These are phyloP conservation scores for Tragopan temminckii DNA, from an alignment of 2,797 vertebrate genomes.

Conservation along the genomic window DNA sequence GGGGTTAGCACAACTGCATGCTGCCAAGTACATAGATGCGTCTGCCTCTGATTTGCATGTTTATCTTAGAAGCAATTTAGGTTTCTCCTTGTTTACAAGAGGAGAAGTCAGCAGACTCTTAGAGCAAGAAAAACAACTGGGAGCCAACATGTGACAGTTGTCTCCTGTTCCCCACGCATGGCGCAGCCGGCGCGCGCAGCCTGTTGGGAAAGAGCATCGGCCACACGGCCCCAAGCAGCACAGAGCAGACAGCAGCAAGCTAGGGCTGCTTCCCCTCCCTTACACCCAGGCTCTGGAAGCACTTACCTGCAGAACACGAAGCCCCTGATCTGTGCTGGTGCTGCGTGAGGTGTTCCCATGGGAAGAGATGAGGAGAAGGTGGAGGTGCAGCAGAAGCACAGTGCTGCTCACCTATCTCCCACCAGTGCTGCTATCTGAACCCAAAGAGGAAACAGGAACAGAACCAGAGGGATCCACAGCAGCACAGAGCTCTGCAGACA, in stretches of 20 bases:
- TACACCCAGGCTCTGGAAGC: fast-evolving
- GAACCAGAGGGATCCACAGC: neutral
- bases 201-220: neutral
- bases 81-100: slow-evolving; percentile 79
- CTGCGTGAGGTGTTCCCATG: fast-evolving
- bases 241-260: neutral
- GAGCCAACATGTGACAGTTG: slow-evolving; percentile 43
- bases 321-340: fast-evolving
- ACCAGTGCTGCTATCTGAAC: neutral
- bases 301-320: fast-evolving
- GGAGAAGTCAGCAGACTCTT: slow-evolving; percentile 73
- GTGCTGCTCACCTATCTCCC: neutral
- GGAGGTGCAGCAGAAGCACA: fast-evolving
- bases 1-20: neutral
- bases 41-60: slow-evolving; percentile 76
- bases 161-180: slow-evolving; percentile 39
- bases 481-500: fast-evolving
- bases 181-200: neutral
- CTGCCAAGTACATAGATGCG: slow-evolving; percentile 64
- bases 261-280: fast-evolving
- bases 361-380: fast-evolving
- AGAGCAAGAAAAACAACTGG: slow-evolving; percentile 46
- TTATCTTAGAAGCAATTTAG: slow-evolving; percentile 81
- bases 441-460: neutral
- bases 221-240: fast-evolving